Conservation (phyloP, 2,113 vertebrate species). For the Excalfactoria chinensis region DNA sequence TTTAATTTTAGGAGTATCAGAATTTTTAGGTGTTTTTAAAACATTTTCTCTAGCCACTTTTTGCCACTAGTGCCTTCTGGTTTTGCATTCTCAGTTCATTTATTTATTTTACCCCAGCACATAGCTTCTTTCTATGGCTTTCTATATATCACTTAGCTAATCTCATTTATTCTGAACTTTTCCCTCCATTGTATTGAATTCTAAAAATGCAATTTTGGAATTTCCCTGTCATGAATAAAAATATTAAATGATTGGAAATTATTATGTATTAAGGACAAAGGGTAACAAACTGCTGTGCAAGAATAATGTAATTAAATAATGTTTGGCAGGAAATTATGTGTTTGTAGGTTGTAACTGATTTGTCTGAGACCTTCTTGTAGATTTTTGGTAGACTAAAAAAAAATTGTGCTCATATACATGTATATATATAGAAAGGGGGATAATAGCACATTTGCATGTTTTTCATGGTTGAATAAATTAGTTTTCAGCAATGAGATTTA, state of each 20-base stretch:
- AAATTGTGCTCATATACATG: neutral
- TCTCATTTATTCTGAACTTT: conserved; percentile 55
- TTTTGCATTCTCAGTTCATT: neutral
- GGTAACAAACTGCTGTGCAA: neutral
- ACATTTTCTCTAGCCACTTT: neutral
- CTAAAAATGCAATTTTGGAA: conserved; percentile 52
- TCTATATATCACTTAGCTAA: neutral
- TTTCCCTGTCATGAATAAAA: conserved; percentile 43
- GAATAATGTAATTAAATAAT: neutral
- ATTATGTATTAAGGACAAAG: neutral
- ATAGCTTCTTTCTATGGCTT: neutral
- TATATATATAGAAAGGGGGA: neutral
- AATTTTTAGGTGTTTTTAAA: neutral
- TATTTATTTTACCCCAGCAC: neutral
- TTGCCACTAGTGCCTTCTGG: neutral
- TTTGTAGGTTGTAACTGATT: neutral
- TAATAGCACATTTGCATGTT: rapidly evolving
- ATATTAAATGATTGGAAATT: neutral
- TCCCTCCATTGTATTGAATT: conserved; percentile 18
- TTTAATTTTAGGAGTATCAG: neutral
- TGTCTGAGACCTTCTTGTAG: neutral
- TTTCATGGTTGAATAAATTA: neutral
- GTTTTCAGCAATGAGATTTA: neutral
- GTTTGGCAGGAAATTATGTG: neutral
- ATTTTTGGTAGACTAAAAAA: neutral